These are phyloP conservation scores for Sebastes iracundus DNA, from an alignment of 2,797 vertebrate genomes.

Conservation along the genomic window DNA sequence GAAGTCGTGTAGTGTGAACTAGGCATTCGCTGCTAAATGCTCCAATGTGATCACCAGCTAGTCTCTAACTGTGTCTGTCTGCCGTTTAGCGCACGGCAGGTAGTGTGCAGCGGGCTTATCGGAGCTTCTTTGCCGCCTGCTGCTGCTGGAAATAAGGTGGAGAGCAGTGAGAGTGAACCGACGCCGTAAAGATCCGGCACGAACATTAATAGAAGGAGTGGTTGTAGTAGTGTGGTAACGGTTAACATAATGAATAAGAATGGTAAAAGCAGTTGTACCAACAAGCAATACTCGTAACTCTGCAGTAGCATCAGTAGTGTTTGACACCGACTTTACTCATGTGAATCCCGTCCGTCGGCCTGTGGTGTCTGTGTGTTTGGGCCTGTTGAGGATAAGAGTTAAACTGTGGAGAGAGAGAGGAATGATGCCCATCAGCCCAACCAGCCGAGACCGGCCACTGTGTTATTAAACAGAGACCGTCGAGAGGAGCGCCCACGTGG, in stretches of 20 bases:
- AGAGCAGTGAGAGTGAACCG: not conserved
- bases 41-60: not conserved
- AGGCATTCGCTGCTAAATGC: not conserved
- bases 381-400: constrained; percentile 18
- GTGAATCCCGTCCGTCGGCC: not conserved
- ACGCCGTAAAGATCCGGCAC: not conserved
- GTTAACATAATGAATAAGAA: not conserved
- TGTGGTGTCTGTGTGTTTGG: constrained; percentile 10
- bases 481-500: constrained; percentile 47
- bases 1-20: too few relatives aligned
- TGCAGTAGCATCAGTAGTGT: not conserved
- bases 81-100: not conserved
- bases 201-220: not conserved
- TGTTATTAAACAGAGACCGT: constrained; percentile 73
- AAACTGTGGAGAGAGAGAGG: constrained; percentile 16
- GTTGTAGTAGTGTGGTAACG: not conserved
- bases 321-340: not conserved
- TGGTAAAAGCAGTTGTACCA: not conserved
- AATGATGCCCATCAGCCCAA: constrained; percentile 44
- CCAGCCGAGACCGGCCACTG: constrained; percentile 65
- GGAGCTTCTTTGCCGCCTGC: not conserved
- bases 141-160: not conserved
- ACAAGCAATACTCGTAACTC: not conserved
- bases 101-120: not conserved
- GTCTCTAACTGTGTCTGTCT: not conserved